Base-by-base conservation (phyloP, 2,888 invertebrate species). In the Amphipyra tragopoginis region DNA sequence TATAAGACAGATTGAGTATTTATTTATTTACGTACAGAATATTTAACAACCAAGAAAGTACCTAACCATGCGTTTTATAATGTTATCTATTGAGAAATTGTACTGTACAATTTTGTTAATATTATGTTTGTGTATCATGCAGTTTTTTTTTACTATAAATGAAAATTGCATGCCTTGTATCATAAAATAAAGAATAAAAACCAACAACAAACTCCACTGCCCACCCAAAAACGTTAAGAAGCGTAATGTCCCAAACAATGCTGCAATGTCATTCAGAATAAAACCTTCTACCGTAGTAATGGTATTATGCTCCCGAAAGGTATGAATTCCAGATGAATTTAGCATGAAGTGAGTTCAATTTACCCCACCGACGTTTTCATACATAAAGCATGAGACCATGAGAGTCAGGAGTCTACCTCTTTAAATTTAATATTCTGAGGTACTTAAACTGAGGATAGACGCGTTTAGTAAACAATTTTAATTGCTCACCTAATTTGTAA, bases 351-450 rank as follows among this genome's bases (percentile, higher is more conserved):
- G 72, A 74, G 79, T 78, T 77, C 78, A 84, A 83, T 85, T 82
- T 81, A 79, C 75, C 75, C 72, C 40, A 75, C 79, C 76, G 67
- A 66, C 69, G 73, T 61, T 73, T 80, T 84, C 81, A 89, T 90
- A 89, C 86, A 90, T 90, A 87, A 89, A 79, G 75, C 82, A 91
- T 90, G 85, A 88, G 83, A 70, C 60, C 65, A 74, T 78, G 75
- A 79, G 81, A 78, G 69, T 68, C 65, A 75, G 77, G 62, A 59
- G 65, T 66, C 57, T 68, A 67, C 75, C 77, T 76, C 78, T 70
- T 77, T 76, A 72, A 65, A 66, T 79, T 75, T 74, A 74, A 78
- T 78, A 65, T 69, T 77, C 61, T 33, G 42, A 54, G 49, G 56
- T 39, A 50, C 61, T 72, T 66, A 59, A 65, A 51, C 49, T 49